phyloP scores from a whole-genome alignment of 2,113 vertebrate genomes.

The Muntiacus reevesi region DNA sequence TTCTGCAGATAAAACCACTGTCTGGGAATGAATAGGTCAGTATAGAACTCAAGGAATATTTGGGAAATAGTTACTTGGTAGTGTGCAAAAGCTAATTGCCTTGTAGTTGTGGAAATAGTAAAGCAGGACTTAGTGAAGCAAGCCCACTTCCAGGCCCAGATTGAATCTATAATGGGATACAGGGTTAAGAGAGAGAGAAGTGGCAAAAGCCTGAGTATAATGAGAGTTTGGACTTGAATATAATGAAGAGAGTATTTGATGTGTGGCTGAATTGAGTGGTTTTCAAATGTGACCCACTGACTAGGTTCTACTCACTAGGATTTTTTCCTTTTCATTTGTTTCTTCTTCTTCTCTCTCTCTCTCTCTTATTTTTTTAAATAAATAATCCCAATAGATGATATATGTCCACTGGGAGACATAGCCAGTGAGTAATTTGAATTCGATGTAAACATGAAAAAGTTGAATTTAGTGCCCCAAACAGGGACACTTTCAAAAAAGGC shows the following conservation, averaged over 20 bases:
- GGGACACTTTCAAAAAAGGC: neutral
- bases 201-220: neutral
- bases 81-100: neutral
- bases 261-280: neutral
- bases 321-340: neutral
- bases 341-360: neutral
- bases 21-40: neutral
- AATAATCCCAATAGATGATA: neutral
- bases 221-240: neutral
- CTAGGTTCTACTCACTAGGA: neutral
- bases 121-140: neutral
- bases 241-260: neutral
- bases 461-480: neutral
- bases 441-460: neutral
- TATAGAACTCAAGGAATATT: neutral
- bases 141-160: neutral
- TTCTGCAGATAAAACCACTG: neutral
- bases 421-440: neutral
- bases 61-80: neutral
- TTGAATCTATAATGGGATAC: neutral
- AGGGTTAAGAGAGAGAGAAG: neutral
- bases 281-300: neutral
- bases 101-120: neutral
- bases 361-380: neutral
- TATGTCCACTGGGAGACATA: neutral